Conservation (phyloP, 2,797 vertebrate genomes). For the Taenioides sp. region DNA sequence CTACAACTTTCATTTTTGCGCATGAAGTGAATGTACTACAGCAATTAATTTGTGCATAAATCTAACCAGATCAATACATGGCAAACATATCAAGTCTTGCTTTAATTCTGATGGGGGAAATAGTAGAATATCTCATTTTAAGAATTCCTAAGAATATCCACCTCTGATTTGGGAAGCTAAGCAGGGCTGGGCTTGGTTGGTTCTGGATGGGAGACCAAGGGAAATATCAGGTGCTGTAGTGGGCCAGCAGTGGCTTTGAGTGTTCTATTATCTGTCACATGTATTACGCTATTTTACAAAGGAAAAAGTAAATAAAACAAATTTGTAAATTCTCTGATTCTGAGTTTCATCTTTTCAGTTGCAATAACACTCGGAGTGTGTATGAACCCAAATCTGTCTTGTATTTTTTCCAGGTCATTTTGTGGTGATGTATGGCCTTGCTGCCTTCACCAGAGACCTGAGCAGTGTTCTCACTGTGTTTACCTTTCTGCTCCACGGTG, state of each 20-base stretch:
- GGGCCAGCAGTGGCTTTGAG: background rate
- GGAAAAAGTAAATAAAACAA: background rate
- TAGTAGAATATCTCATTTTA: too few relatives aligned
- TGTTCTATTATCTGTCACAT: too few relatives aligned
- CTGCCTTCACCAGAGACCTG: constrained; percentile 48
- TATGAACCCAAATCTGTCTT: constrained; percentile 52
- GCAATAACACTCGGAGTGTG: constrained; percentile 12
- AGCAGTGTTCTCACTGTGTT: constrained; percentile 51
- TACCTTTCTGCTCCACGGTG: constrained; percentile 52
- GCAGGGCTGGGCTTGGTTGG: too few relatives aligned
- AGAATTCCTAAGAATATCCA: too few relatives aligned
- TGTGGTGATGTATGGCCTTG: constrained; percentile 62
- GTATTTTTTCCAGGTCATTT: constrained; percentile 55
- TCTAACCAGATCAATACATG: too few relatives aligned
- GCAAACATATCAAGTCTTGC: too few relatives aligned
- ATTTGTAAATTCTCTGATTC: constrained; percentile 8
- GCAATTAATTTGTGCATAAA: too few relatives aligned
- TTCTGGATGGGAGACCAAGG: background rate
- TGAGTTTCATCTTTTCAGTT: constrained; percentile 15
- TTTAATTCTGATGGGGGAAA: too few relatives aligned
- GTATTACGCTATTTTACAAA: background rate
- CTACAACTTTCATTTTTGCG: too few relatives aligned
- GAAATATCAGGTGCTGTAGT: background rate
- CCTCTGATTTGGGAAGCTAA: too few relatives aligned
- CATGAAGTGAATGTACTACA: too few relatives aligned